Conservation (phyloP, 2,888 invertebrate genomes). For the Portevinia maculata region DNA sequence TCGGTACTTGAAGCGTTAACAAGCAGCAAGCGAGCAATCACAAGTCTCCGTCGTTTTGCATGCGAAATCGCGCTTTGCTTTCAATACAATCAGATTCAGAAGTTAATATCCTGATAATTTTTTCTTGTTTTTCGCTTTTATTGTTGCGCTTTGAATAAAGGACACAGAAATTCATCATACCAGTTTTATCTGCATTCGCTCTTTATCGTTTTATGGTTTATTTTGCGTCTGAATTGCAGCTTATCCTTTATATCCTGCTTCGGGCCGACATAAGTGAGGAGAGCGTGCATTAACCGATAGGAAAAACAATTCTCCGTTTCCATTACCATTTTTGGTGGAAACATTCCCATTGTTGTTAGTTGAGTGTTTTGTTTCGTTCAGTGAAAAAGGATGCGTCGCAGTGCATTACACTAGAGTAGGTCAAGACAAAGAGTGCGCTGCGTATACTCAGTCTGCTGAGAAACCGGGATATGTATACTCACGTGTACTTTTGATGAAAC, state of each 20-base stretch:
- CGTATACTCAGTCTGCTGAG: constrained; percentile 9
- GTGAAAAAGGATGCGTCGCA: constrained; percentile 47
- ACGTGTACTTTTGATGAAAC: constrained; percentile 36
- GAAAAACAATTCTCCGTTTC: constrained; percentile 39
- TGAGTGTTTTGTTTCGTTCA: constrained; percentile 17
- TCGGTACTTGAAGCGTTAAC: constrained; percentile 68
- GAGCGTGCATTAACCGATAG: constrained; percentile 22
- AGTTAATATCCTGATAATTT: constrained; percentile 40
- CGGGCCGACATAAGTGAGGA: constrained; percentile 15
- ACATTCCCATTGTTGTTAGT: constrained; percentile 18
- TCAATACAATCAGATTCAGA: constrained; percentile 7
- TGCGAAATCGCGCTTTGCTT: constrained; percentile 54
- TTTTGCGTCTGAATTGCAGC: constrained; percentile 13
- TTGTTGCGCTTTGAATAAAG: constrained; percentile 12
- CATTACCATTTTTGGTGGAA: constrained; percentile 29
- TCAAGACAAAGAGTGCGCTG: constrained; percentile 54
- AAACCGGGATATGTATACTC: constrained; percentile 35
- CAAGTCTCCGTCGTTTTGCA: constrained; percentile 49
- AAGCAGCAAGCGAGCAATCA: constrained; percentile 30
- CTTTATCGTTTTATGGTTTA: constrained; percentile 12
- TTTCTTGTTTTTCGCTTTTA: constrained; percentile 3
- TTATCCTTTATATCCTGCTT: constrained; percentile 37
- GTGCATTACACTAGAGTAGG: constrained; percentile 67
- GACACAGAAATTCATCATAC: constrained; percentile 44
- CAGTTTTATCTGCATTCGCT: constrained; percentile 14